Evolutionary conservation across 2,888 invertebrate genomes (phyloP).

Genomic region (Chaetogeoica ovagalla): DNA sequence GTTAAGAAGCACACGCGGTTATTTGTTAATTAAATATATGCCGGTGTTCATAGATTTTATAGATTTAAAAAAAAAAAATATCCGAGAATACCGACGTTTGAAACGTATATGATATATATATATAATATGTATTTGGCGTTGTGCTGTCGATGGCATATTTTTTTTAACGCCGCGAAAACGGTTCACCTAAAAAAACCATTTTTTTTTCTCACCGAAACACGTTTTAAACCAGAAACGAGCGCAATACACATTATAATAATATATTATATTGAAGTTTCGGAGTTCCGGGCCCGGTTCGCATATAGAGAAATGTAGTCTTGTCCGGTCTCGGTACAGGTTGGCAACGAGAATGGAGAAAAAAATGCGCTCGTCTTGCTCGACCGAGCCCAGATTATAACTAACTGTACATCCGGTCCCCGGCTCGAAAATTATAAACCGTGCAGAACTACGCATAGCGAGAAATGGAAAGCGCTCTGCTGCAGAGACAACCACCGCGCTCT

Average conservation of each 20-base stretch:
- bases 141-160: not conserved
- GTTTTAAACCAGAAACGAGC: slow-evolving; percentile 31
- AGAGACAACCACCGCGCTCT: not conserved
- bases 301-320: slow-evolving; percentile 41
- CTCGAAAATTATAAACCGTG: slow-evolving; percentile 44
- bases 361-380: slow-evolving; percentile 29
- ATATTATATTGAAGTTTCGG: no score
- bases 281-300: slow-evolving; percentile 13
- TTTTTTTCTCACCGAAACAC: slow-evolving; percentile 4
- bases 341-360: not conserved
- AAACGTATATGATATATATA: not conserved
- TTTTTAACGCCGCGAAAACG: not conserved
- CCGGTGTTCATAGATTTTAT: no score
- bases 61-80: no score
- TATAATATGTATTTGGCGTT: no score
- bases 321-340: not conserved
- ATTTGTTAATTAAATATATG: no score
- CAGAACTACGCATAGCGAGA: slow-evolving; percentile 1
- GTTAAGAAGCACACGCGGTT: no score
- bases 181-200: not conserved
- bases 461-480: slow-evolving; percentile 21
- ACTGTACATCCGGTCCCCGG: slow-evolving; percentile 47
- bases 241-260: not conserved
- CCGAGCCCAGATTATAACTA: slow-evolving; percentile 37
- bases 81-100: no score